Percentiles rank a stretch among this genome's conserved stretches.
Evolutionary conservation across 1,140 invertebrate genomes (phyloP).

Genomic region (Idris sp.): DNA sequence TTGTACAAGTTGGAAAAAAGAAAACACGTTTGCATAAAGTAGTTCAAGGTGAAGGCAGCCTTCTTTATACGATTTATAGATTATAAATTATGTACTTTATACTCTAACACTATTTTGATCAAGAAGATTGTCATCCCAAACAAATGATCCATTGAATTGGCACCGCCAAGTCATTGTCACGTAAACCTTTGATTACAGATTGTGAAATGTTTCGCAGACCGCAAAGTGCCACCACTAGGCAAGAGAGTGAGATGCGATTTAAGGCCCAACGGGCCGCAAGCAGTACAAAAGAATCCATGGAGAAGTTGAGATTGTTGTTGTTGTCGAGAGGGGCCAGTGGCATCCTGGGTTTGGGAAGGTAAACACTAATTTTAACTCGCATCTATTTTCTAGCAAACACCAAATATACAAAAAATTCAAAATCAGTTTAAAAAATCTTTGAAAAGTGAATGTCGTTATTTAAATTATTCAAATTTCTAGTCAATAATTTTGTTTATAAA

Average conservation of each 20-base stretch:
- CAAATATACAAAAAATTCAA: too few relatives aligned
- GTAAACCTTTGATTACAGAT: constrained; percentile 54
- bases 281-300: constrained; percentile 86
- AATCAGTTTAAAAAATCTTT: too few relatives aligned
- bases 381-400: too few relatives aligned
- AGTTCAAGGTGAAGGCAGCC: constrained; percentile 19
- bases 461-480: too few relatives aligned
- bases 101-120: background rate
- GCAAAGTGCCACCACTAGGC: constrained; percentile 85
- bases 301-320: constrained; percentile 90
- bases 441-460: too few relatives aligned
- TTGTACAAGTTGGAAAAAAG: background rate
- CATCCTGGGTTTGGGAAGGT: constrained; percentile 93
- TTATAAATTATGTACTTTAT: constrained; percentile 32
- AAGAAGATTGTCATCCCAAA: constrained; percentile 8
- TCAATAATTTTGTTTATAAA: too few relatives aligned
- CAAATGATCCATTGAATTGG: constrained; percentile 14
- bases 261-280: constrained; percentile 82
- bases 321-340: constrained; percentile 91
- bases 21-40: constrained; percentile 1
- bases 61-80: constrained; percentile 14
- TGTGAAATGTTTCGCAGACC: constrained; percentile 82
- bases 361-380: constrained; percentile 66
- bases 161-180: constrained; percentile 20
- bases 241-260: constrained; percentile 89